These are phyloP conservation scores for Amphibalanus amphitrite DNA, from an alignment of 1,140 invertebrate genomes.

Conservation along the genomic window DNA sequence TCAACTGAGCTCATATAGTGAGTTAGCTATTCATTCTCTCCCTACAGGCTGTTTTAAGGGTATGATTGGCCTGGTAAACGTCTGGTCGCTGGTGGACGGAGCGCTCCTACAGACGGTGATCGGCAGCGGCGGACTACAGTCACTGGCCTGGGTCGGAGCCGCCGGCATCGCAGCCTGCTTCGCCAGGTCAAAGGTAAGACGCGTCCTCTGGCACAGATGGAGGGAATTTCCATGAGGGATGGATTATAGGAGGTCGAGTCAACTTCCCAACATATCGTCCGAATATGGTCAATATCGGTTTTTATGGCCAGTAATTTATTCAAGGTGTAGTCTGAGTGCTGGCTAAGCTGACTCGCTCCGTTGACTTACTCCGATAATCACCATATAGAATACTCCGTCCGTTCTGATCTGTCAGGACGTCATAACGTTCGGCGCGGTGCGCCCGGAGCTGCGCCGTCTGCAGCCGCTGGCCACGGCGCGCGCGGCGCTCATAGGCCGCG, in stretches of 20 bases:
- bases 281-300: no score
- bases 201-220: no score
- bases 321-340: no score
- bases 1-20: no score
- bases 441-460: conserved; percentile 10
- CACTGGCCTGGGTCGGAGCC: conserved; percentile 33
- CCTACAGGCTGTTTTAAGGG: conserved; percentile 28
- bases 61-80: conserved; percentile 38
- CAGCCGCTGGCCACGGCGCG: conserved; percentile 33
- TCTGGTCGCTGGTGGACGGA: conserved; percentile 43
- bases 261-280: no score
- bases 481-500: conserved; percentile 32
- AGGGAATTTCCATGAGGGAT: no score
- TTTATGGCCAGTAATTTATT: no score
- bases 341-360: no score
- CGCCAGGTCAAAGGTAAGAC: conserved; percentile 32
- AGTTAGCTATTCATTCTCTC: background rate
- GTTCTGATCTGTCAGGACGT: no score
- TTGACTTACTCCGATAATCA: no score
- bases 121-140: conserved; percentile 34
- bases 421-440: conserved; percentile 1
- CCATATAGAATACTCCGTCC: no score
- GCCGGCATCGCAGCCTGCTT: conserved; percentile 34
- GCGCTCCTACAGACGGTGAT: conserved; percentile 37
- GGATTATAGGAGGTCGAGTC: no score